Conservation (phyloP, 2,888 invertebrate species). For the Hemicrepidius hirtus region DNA sequence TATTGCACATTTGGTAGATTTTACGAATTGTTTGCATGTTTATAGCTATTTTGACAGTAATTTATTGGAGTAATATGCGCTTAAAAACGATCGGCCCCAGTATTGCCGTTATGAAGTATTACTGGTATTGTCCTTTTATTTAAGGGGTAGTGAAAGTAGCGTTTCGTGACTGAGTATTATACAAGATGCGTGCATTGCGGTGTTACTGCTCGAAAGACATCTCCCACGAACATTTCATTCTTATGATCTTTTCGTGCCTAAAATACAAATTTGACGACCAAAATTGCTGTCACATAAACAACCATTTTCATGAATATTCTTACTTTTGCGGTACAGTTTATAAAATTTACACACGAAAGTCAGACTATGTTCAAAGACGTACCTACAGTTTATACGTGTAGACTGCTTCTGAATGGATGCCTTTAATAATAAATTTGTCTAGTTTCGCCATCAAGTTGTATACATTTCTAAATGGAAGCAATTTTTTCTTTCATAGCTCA, state of each 20-base stretch:
- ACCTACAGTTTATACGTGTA: not conserved
- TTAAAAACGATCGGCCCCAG: conserved; percentile 22
- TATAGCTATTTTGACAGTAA: conserved; percentile 9
- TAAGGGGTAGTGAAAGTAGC: conserved; percentile 25
- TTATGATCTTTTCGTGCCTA: conserved; percentile 50
- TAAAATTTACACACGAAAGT: conserved; percentile 45
- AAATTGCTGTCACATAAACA: conserved; percentile 52
- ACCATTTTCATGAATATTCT: conserved; percentile 49
- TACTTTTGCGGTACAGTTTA: conserved; percentile 42
- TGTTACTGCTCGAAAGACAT: conserved; percentile 46
- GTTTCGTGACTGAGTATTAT: conserved; percentile 41
- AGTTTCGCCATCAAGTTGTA: too few relatives aligned
- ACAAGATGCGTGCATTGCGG: conserved; percentile 48
- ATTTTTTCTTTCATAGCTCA: too few relatives aligned
- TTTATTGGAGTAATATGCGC: conserved; percentile 19
- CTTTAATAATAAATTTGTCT: too few relatives aligned
- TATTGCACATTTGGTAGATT: conserved; percentile 28
- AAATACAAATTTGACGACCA: conserved; percentile 51
- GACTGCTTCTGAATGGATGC: not conserved
- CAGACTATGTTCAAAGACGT: not conserved
- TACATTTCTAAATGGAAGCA: too few relatives aligned
- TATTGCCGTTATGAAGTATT: conserved; percentile 22
- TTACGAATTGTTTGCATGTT: conserved; percentile 34
- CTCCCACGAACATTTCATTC: conserved; percentile 50
- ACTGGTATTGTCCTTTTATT: conserved; percentile 32